Evolutionary conservation across 2,797 vertebrate genomes (phyloP).

Genomic region (Vultur gryphus): DNA sequence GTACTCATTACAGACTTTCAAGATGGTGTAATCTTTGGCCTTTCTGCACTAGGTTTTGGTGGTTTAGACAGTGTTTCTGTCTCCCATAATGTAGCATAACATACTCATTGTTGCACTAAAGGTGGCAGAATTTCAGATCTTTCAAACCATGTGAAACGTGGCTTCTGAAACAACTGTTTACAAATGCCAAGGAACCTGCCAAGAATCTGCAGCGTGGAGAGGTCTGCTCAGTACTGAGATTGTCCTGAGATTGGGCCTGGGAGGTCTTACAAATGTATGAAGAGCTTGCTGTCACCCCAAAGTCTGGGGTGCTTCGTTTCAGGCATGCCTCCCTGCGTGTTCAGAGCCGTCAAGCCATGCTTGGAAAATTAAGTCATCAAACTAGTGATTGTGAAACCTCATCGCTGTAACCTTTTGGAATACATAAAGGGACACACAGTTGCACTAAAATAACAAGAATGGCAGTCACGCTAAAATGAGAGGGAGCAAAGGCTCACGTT

Average conservation of each 20-base stretch:
- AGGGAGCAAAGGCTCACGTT: fast-evolving
- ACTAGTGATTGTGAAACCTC: not conserved
- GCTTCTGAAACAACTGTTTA: not conserved
- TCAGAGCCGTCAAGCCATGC: not conserved
- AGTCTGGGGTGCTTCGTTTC: not conserved
- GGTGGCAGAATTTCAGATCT: not conserved
- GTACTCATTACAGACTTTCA: not conserved
- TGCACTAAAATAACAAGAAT: not conserved
- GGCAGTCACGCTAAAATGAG: not conserved
- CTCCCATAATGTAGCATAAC: not conserved
- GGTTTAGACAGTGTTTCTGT: not conserved
- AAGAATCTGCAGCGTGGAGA: not conserved
- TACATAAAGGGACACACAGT: not conserved
- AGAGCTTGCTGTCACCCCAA: not conserved
- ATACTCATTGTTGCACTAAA: not conserved
- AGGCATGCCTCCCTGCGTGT: not conserved
- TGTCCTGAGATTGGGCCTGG: not conserved
- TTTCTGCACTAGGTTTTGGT: not conserved
- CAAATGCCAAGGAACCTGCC: not conserved
- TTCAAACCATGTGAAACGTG: not conserved
- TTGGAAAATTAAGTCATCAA: not conserved
- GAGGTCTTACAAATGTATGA: not conserved
- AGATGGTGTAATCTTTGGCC: not conserved
- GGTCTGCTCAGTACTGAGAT: not conserved
- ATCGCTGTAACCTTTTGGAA: not conserved